Percentiles rank a stretch among this genome's conserved stretches.
phyloP scores from a whole-genome alignment of 1,140 invertebrate genomes.

The Calliphora vicina region DNA sequence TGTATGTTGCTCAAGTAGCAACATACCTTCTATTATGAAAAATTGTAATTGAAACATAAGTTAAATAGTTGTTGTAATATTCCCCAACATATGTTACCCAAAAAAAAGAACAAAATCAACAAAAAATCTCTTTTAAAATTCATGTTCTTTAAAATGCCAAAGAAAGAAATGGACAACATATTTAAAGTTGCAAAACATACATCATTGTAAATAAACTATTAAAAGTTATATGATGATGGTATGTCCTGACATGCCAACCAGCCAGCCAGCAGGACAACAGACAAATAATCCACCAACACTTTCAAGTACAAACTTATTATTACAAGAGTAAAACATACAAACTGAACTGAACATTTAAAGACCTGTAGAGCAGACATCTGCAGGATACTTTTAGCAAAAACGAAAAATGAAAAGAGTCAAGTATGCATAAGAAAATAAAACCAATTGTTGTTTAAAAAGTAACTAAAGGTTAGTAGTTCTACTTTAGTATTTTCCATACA shows the following conservation, averaged over 20 bases:
- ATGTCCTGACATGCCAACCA: background rate
- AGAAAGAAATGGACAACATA: background rate
- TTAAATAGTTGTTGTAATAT: background rate
- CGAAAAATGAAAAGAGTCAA: background rate
- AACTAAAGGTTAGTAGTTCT: background rate
- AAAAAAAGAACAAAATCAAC: background rate
- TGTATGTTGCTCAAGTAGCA: too few species aligned
- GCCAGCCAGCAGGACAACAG: background rate
- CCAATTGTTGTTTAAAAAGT: background rate
- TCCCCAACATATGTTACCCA: background rate
- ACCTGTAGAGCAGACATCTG: conserved; percentile 8
- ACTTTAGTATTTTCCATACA: background rate
- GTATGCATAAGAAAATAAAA: background rate
- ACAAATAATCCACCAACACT: background rate
- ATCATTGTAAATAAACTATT: background rate
- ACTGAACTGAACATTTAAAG: background rate
- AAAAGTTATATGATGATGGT: background rate
- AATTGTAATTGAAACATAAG: background rate
- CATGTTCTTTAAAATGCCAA: background rate
- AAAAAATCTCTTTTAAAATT: background rate
- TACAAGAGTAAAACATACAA: background rate
- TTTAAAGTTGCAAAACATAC: background rate
- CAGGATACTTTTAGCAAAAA: background rate
- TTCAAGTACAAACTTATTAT: background rate
- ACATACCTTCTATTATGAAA: too few species aligned